Conservation (phyloP, 2,888 invertebrate genomes). For the Campoplex capitator region DNA sequence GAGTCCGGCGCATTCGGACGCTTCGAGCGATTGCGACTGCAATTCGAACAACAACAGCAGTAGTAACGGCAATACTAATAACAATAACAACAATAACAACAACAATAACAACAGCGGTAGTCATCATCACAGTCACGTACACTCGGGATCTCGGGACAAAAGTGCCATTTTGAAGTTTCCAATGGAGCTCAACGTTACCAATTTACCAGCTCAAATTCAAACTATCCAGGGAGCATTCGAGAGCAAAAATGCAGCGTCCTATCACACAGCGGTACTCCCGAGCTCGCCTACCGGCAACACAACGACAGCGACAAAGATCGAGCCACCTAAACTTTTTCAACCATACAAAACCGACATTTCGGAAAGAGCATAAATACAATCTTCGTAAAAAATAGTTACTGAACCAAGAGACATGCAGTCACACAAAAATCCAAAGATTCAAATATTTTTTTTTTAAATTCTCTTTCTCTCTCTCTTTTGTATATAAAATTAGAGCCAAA, state of each 20-base stretch:
- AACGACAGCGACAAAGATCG: constrained; percentile 78
- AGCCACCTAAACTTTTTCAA: constrained; percentile 89
- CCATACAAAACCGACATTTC: constrained; percentile 89
- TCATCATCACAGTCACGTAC: constrained; percentile 62
- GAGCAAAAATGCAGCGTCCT: constrained; percentile 72
- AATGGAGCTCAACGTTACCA: constrained; percentile 71
- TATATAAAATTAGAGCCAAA: not conserved
- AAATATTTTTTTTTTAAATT: not conserved
- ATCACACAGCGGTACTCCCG: constrained; percentile 78
- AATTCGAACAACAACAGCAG: constrained; percentile 45
- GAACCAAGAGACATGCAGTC: not conserved
- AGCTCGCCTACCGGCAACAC: constrained; percentile 51
- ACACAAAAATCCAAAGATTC: constrained; percentile 1
- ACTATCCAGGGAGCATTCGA: constrained; percentile 72
- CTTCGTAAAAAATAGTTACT: not conserved
- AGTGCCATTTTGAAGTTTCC: constrained; percentile 70
- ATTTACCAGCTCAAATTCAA: constrained; percentile 72
- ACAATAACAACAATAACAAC: not conserved
- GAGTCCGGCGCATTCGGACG: constrained; percentile 79
- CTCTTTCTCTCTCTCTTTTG: not conserved
- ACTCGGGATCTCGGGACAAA: constrained; percentile 61
- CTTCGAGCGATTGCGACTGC: constrained; percentile 81
- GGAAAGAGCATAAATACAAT: constrained; percentile 77
- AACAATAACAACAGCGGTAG: constrained; percentile 51
- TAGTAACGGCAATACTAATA: constrained; percentile 1